These are phyloP conservation scores for Echinarachnius parma DNA, from an alignment of 53 echinoderm and acorn worm species.

Conservation along the genomic window DNA sequence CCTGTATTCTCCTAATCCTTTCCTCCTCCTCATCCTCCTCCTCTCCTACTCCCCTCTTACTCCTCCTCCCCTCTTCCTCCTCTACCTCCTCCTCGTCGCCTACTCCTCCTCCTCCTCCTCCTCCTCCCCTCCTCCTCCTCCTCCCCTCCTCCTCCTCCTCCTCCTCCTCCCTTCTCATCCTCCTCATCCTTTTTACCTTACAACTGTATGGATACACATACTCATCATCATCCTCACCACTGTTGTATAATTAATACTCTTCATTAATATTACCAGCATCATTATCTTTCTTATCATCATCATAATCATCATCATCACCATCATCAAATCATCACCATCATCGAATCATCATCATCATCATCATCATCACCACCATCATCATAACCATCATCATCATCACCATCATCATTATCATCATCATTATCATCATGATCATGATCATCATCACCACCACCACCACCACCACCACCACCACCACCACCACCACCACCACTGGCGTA, in stretches of 20 bases:
- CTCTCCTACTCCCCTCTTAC: background rate
- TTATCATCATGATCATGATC: background rate
- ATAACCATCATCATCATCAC: background rate
- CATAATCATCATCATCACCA: background rate
- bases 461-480: background rate
- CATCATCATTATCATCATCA: slow-evolving; percentile 12
- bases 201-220: no score
- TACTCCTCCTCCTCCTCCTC: background rate
- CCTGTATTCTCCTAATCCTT: background rate
- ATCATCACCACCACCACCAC: background rate
- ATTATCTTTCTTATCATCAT: background rate
- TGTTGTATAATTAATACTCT: no score
- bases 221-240: no score
- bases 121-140: background rate
- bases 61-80: background rate
- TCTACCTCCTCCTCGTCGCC: background rate
- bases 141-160: background rate
- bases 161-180: background rate
- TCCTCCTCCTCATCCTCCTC: background rate
- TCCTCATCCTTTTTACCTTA: background rate
- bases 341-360: slow-evolving; percentile 5
- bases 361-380: background rate
- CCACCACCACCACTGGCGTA: background rate
- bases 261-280: no score
- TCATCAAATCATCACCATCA: background rate